Evolutionary conservation across 2,113 vertebrate genomes (phyloP).

Genomic region (Astur gentilis): DNA sequence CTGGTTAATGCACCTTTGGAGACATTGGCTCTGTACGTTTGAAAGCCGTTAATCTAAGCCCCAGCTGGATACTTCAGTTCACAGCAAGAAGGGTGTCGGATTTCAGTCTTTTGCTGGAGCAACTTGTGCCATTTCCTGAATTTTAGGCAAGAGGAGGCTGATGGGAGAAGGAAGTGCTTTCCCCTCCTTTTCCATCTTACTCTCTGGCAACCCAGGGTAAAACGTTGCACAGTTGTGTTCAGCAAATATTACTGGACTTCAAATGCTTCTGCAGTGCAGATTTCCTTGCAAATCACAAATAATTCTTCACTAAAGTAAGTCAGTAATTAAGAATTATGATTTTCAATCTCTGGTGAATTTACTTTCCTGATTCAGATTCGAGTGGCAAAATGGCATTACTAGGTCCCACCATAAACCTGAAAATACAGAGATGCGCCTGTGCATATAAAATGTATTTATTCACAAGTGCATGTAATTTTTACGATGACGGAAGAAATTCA

Average conservation of each 20-base stretch:
- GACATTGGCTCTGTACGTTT: not conserved
- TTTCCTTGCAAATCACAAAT: not conserved
- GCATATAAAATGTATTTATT: fast-evolving
- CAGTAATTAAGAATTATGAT: fast-evolving
- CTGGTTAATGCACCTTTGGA: not conserved
- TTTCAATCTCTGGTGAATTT: not conserved
- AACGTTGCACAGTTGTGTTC: not conserved
- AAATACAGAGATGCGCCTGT: fast-evolving
- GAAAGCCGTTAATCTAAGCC: not conserved
- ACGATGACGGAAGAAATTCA: not conserved
- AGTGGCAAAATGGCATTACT: not conserved
- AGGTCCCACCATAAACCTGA: not conserved
- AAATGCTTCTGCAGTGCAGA: not conserved
- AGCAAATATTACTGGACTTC: not conserved
- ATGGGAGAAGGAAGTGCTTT: not conserved
- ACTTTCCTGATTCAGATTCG: not conserved
- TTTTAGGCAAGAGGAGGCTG: not conserved
- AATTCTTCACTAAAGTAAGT: not conserved
- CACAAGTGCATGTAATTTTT: not conserved
- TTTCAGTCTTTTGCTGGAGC: not conserved
- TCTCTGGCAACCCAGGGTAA: not conserved
- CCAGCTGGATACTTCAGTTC: not conserved
- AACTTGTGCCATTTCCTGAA: not conserved
- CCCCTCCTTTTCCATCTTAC: not conserved
- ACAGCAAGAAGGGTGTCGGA: not conserved